A percentile compares a stretch with the other conserved stretches of the same genome.
Conservation (phyloP, 2,797 vertebrate species). For the Coccyzus lansbergi region DNA sequence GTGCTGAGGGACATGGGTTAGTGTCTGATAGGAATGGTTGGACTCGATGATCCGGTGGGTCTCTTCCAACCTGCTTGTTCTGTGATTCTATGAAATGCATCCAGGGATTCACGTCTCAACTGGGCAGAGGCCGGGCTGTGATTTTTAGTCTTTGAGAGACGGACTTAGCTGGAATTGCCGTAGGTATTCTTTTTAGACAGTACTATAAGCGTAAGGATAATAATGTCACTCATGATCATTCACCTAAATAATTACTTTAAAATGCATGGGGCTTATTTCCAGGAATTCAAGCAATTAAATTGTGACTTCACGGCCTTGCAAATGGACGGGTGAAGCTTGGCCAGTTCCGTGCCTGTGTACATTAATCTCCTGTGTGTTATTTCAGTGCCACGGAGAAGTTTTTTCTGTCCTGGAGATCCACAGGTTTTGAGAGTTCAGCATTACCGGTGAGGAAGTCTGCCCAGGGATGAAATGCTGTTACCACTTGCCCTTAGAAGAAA, state of each 20-base stretch:
- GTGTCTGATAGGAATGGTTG: too few relatives aligned
- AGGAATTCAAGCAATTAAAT: background rate
- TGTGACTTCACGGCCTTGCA: background rate
- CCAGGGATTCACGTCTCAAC: accelerated
- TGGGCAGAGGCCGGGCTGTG: background rate
- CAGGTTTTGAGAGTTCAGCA: background rate
- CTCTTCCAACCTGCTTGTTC: too few relatives aligned
- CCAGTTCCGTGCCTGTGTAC: background rate
- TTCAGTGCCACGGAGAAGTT: background rate
- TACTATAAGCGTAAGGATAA: background rate
- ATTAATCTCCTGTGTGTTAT: background rate
- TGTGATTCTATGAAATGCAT: too few relatives aligned
- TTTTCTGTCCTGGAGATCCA: background rate
- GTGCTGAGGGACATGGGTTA: too few relatives aligned
- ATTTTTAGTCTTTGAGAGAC: background rate
- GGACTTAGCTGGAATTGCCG: background rate
- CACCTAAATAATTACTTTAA: background rate
- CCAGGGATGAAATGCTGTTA: accelerated
- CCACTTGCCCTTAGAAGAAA: background rate
- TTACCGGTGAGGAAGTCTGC: background rate
- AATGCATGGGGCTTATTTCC: background rate
- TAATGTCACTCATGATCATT: background rate
- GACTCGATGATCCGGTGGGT: too few relatives aligned
- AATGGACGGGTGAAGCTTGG: background rate
- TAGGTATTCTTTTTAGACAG: background rate